These are phyloP conservation scores for Chalcis sispes DNA, from an alignment of 2,888 invertebrate species.

Conservation along the genomic window DNA sequence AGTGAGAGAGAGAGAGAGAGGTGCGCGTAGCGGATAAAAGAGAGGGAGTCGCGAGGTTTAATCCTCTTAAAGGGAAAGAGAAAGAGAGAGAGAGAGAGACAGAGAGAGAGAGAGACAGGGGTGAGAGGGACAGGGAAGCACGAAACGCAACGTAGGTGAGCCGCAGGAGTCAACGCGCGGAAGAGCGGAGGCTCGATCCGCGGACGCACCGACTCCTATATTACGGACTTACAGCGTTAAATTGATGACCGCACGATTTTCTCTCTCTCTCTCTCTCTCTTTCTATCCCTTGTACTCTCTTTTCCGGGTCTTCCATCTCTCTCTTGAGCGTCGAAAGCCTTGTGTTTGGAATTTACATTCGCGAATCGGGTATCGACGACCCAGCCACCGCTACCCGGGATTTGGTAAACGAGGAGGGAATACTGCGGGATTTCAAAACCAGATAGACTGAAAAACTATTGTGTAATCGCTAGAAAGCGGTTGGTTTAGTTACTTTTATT, in stretches of 20 bases:
- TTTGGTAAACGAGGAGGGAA: constrained; percentile 14
- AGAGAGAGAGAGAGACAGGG: background rate
- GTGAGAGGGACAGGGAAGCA: constrained; percentile 18
- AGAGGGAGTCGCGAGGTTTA: constrained; percentile 39
- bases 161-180: constrained; percentile 11
- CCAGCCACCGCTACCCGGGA: constrained; percentile 26
- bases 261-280: background rate
- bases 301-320: background rate
- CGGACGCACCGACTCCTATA: constrained; percentile 59
- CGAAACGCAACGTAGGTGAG: constrained; percentile 23
- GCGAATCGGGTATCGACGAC: constrained; percentile 24
- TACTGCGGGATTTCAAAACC: constrained; percentile 1
- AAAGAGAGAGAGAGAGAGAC: too few species aligned
- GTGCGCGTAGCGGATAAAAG: background rate
- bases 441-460: constrained; percentile 9
- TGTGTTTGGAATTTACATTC: constrained; percentile 67
- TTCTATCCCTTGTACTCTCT: too few species aligned
- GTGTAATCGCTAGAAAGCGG: too few species aligned
- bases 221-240: constrained; percentile 69
- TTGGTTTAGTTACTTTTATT: too few species aligned
- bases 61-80: constrained; percentile 59
- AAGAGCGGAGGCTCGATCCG: constrained; percentile 16
- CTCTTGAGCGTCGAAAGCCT: constrained; percentile 60
- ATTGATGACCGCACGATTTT: constrained; percentile 67
- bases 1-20: too few species aligned